Percentiles rank a stretch among this genome's conserved stretches.
phyloP scores from a whole-genome alignment of 1,140 invertebrate species.

The Reticulitermes speratus region DNA sequence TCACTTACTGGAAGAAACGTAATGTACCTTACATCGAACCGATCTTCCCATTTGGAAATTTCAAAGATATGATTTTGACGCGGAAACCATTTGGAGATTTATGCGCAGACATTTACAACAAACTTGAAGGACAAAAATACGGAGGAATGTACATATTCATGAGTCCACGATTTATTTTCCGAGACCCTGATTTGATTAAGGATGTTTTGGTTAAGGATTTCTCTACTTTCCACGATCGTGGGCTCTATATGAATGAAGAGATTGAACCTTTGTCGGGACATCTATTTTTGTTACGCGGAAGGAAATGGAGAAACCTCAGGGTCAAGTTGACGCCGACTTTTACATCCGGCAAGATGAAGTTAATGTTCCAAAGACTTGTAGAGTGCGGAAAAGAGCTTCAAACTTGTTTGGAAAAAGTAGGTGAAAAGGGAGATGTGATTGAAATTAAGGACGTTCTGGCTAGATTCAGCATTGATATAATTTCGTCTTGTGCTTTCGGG shows the following conservation, averaged over 20 bases:
- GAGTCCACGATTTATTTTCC: constrained; percentile 49
- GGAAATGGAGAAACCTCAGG: constrained; percentile 50
- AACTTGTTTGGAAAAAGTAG: constrained; percentile 23
- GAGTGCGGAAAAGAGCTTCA: constrained; percentile 31
- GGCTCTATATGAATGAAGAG: constrained; percentile 48
- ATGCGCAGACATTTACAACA: constrained; percentile 37
- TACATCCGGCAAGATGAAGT: constrained; percentile 51
- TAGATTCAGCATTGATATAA: constrained; percentile 35
- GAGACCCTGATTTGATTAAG: constrained; percentile 53
- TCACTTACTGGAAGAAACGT: constrained; percentile 49
- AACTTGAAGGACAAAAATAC: constrained; percentile 44
- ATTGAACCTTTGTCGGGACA: constrained; percentile 34
- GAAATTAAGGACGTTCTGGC: constrained; percentile 30
- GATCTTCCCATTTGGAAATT: constrained; percentile 44
- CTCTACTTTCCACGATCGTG: constrained; percentile 49
- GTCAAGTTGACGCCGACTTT: constrained; percentile 51
- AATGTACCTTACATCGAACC: constrained; percentile 45
- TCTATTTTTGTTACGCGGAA: constrained; percentile 27
- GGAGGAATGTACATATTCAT: constrained; percentile 51
- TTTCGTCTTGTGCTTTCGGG: neutral
- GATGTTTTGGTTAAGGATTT: constrained; percentile 52
- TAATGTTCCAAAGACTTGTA: constrained; percentile 45
- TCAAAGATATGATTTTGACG: constrained; percentile 29
- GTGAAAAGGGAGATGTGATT: neutral
- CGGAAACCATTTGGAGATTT: neutral